A percentile compares a stretch with the other conserved stretches of the same genome.
phyloP scores from a whole-genome alignment of 2,888 invertebrate genomes.

The Drosophila diplacantha region DNA sequence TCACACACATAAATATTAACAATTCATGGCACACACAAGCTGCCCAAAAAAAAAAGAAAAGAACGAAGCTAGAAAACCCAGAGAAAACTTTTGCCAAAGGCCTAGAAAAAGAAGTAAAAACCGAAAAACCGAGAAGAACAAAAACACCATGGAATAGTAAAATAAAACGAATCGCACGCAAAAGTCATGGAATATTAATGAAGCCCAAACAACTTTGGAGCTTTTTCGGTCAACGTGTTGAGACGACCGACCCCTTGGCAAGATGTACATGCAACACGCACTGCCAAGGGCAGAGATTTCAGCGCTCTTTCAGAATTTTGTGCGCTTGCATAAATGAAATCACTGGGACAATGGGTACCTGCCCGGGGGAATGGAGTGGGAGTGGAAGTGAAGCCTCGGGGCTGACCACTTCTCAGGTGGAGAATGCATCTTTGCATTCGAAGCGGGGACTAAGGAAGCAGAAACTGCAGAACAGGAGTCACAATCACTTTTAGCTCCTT shows the following conservation, averaged over 20 bases:
- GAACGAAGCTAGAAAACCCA: conserved; percentile 13
- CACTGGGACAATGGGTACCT: conserved; percentile 3
- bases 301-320: conserved; percentile 12
- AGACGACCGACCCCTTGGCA: conserved; percentile 32
- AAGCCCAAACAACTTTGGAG: conserved; percentile 32
- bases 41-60: conserved; percentile 12
- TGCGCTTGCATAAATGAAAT: conserved; percentile 42
- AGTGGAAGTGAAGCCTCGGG: background rate
- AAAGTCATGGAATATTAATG: conserved; percentile 64
- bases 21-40: conserved; percentile 63
- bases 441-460: conserved; percentile 15
- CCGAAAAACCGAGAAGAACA: conserved; percentile 6
- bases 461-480: conserved; percentile 11
- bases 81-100: conserved; percentile 14
- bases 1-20: conserved; percentile 70
- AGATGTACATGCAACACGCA: conserved; percentile 25
- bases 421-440: conserved; percentile 24
- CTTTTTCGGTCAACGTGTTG: conserved; percentile 31
- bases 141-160: conserved; percentile 17
- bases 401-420: background rate
- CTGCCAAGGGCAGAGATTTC: conserved; percentile 7
- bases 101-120: conserved; percentile 19
- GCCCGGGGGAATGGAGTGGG: background rate
- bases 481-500: background rate
- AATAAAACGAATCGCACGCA: conserved; percentile 47